Evolutionary conservation across 2,888 invertebrate genomes (phyloP).

Genomic region (Aporophyla nigra): DNA sequence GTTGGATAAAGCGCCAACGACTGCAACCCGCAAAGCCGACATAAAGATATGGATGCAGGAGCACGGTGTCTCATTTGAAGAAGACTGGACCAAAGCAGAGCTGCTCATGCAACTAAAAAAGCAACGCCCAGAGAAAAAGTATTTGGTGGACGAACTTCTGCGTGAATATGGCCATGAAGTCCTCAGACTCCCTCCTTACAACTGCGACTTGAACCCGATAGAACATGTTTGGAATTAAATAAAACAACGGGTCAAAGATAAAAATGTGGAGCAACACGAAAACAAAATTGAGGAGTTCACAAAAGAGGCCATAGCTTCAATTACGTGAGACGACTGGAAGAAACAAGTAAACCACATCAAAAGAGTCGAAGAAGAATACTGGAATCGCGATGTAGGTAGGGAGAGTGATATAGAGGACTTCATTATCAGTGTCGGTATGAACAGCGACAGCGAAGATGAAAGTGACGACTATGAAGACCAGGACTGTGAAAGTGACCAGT

Average conservation of each 20-base stretch:
- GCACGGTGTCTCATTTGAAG: slow-evolving; percentile 61
- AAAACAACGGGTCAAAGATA: slow-evolving; percentile 41
- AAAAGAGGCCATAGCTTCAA: slow-evolving; percentile 19
- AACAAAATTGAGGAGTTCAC: slow-evolving; percentile 14
- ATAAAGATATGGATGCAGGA: slow-evolving; percentile 61
- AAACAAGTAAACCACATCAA: slow-evolving; percentile 28
- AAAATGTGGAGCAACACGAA: slow-evolving; percentile 19
- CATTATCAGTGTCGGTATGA: slow-evolving; percentile 14
- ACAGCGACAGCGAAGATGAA: slow-evolving; percentile 38
- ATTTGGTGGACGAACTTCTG: slow-evolving; percentile 36
- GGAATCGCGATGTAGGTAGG: slow-evolving; percentile 29
- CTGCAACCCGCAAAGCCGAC: slow-evolving; percentile 53
- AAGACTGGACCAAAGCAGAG: slow-evolving; percentile 47
- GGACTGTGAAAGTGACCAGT: slow-evolving; percentile 31
- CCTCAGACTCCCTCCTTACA: slow-evolving; percentile 65
- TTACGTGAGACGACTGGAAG: slow-evolving; percentile 23
- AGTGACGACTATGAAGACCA: slow-evolving; percentile 19
- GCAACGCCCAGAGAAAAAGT: slow-evolving; percentile 25
- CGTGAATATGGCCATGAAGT: slow-evolving; percentile 18
- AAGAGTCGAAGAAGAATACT: slow-evolving; percentile 33
- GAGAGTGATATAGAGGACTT: slow-evolving; percentile 25
- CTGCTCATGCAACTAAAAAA: slow-evolving; percentile 24
- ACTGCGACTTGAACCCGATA: slow-evolving; percentile 70
- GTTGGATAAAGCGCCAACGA: slow-evolving; percentile 45
- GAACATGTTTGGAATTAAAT: slow-evolving; percentile 61